These are phyloP conservation scores for Idaea dimidiata DNA, from an alignment of 2,888 invertebrate genomes.

Conservation along the genomic window DNA sequence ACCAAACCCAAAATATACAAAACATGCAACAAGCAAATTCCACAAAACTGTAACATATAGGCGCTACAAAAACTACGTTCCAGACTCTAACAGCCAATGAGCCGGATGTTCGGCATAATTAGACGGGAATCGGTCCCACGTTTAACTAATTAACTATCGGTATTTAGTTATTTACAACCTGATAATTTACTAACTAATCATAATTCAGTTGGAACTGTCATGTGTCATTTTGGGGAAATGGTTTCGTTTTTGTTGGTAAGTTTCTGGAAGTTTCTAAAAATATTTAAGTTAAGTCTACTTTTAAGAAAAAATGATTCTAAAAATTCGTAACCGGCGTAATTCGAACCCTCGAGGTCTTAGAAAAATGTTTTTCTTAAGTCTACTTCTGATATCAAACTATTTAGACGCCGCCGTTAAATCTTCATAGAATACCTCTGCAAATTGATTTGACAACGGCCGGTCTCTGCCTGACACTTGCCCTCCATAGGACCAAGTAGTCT, in stretches of 20 bases:
- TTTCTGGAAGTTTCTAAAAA: not conserved
- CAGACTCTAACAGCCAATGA: not conserved
- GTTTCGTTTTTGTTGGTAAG: conserved; percentile 13
- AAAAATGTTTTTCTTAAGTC: too few relatives aligned
- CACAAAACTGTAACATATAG: not conserved
- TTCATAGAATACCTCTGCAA: too few relatives aligned
- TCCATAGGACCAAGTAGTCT: too few relatives aligned
- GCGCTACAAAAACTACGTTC: not conserved
- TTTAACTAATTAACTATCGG: conserved; percentile 33
- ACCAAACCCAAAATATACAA: not conserved
- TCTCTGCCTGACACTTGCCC: too few relatives aligned
- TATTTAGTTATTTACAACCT: conserved; percentile 25
- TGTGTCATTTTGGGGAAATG: conserved; percentile 27
- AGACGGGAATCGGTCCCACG: conserved; percentile 66
- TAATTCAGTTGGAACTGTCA: not conserved
- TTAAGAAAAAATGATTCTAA: too few relatives aligned
- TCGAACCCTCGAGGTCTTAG: too few relatives aligned
- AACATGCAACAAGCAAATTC: not conserved
- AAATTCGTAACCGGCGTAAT: too few relatives aligned
- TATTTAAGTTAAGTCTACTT: too few relatives aligned
- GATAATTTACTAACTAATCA: conserved; percentile 19
- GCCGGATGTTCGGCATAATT: conserved; percentile 69
- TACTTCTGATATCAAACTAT: too few relatives aligned
- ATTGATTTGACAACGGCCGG: too few relatives aligned
- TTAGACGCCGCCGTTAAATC: too few relatives aligned